phyloP scores from a whole-genome alignment of 2,113 vertebrate species.

The Cettia cetti region DNA sequence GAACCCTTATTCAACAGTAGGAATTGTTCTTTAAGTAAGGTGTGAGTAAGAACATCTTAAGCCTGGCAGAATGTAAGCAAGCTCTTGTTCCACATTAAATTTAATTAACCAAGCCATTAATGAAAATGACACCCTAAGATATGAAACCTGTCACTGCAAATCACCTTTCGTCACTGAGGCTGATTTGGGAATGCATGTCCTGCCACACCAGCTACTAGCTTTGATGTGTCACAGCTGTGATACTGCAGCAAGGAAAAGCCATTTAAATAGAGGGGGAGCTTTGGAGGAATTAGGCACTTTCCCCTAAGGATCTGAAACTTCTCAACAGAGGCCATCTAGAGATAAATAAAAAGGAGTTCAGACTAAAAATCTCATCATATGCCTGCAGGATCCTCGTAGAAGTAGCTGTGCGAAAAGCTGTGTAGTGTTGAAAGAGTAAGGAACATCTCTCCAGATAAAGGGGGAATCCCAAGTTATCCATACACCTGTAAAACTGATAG shows the following conservation, averaged over 20 bases:
- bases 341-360: neutral
- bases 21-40: slow-evolving; percentile 46
- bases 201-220: slow-evolving; percentile 41
- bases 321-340: neutral
- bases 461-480: slow-evolving; percentile 16
- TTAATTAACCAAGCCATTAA: slow-evolving; percentile 48
- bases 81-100: slow-evolving; percentile 52
- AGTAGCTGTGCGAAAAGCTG: neutral
- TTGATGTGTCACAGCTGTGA: slow-evolving; percentile 56
- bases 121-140: slow-evolving; percentile 41
- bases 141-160: slow-evolving; percentile 51
- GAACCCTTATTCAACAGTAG: slow-evolving; percentile 37
- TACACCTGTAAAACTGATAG: slow-evolving; percentile 52
- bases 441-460: slow-evolving; percentile 21
- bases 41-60: slow-evolving; percentile 58
- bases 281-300: neutral
- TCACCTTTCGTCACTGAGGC: slow-evolving; percentile 24
- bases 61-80: slow-evolving; percentile 33
- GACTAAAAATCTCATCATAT: neutral
- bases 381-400: neutral
- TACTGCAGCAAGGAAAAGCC: slow-evolving; percentile 26
- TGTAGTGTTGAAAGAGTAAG: neutral
- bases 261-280: neutral
- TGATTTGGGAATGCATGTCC: slow-evolving; percentile 26
- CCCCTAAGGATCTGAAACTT: neutral